phyloP scores from a whole-genome alignment of 2,113 vertebrate species.

The Pachyramphus minor region DNA sequence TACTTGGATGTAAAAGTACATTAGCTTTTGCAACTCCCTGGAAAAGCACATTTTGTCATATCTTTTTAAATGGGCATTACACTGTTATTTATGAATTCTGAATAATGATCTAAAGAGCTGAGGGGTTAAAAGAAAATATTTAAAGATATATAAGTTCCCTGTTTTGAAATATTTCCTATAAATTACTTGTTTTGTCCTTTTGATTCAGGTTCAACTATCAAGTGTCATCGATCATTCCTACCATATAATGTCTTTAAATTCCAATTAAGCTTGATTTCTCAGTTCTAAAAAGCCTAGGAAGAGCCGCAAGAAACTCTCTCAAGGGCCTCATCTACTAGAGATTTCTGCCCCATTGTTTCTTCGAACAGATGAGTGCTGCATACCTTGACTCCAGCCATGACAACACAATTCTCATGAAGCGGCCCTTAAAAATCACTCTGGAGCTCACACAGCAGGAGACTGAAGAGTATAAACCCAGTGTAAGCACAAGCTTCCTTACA shows the following conservation, averaged over 20 bases:
- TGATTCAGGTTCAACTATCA: conserved; percentile 2
- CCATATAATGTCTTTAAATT: conserved; percentile 30
- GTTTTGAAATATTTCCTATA: neutral
- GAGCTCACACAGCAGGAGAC: conserved; percentile 21
- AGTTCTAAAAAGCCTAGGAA: neutral
- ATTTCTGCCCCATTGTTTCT: conserved; percentile 28
- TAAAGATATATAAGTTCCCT: neutral
- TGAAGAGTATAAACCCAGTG: neutral
- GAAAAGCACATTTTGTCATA: neutral
- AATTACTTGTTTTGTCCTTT: neutral
- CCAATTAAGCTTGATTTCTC: conserved; percentile 28
- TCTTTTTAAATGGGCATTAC: neutral
- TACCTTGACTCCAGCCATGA: conserved; percentile 56
- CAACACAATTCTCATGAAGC: conserved; percentile 54
- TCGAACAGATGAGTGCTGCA: conserved; percentile 23
- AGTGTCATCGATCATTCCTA: neutral
- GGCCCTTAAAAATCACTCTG: conserved; percentile 13
- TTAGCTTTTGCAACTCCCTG: neutral
- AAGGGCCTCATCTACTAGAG: neutral
- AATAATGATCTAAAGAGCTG: neutral
- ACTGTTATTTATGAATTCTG: neutral
- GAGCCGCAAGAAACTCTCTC: conserved; percentile 21
- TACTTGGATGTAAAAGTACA: neutral
- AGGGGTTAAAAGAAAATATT: neutral
- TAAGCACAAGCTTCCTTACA: neutral